Evolutionary conservation across 1,140 invertebrate genomes (phyloP), one percentile per base, ranked within the genome.

Genomic region (Anastrepha obliqua): DNA sequence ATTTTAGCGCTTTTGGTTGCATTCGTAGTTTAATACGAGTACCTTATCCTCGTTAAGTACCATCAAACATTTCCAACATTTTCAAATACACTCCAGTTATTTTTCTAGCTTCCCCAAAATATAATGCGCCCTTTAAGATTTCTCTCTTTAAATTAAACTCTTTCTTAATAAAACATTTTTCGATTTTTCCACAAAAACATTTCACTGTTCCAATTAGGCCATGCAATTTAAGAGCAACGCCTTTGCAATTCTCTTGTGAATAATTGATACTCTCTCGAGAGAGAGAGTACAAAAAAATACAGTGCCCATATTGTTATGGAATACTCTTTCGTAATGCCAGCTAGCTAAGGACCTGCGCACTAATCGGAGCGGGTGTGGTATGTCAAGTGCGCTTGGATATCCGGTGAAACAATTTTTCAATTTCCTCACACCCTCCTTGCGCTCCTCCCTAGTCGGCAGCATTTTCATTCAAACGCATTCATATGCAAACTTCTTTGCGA

Each of bases 241-340:
- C 74, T 55, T 8, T 55, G 11, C 47, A 55, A 81, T 81, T 81
- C 74, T 81, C 74, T 81, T 81, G 74, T n/a, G 13, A 81, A 55
- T 11, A 7, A 6, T 2, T 17, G 9, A 17, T 55, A 81, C 74
- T 81, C 74, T 74, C 67, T 29, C 29, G 29, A 29, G 29, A 29
- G 2, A n/a, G 67, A 74, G 67, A 47, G 67, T 47, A 74, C 39
- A 74, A 44, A 4, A 74, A 39, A 47, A 39, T 42, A 74, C 13
- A 4, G 0, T n/a, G 5, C 60, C n/a, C 60, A 5, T 1, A 17
- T 13, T 17, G 44, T 6, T 20, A 55, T 8, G 55, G 74, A 8
- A 8, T 81, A 81, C 74, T 55, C 44, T 81, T 81, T 81, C n/a
- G 74, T n/a, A 81, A 81, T 81, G 42, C n/a, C 15, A 81, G 70